Percentiles rank a stretch among this genome's conserved stretches.
Evolutionary conservation across 1,140 invertebrate genomes (phyloP).

Genomic region (Cardiocondyla obscurior): DNA sequence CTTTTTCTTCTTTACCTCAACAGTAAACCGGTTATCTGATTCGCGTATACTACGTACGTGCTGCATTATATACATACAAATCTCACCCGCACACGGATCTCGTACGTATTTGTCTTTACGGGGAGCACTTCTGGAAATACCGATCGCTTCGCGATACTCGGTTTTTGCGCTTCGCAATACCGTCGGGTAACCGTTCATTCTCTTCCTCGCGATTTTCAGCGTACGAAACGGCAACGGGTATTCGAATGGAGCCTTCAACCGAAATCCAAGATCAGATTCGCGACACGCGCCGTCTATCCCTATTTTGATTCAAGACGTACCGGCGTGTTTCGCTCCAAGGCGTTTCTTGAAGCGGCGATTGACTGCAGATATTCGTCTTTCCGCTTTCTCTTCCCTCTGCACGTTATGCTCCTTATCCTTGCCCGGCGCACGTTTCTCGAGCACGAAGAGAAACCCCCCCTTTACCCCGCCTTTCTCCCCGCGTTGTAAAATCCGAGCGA

Average conservation of each 20-base stretch:
- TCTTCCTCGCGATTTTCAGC: slow-evolving; percentile 9
- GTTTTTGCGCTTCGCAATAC: slow-evolving; percentile 29
- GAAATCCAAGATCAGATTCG: slow-evolving; percentile 52
- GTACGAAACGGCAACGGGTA: slow-evolving; percentile 21
- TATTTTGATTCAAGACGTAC: slow-evolving; percentile 53
- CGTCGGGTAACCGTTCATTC: slow-evolving; percentile 27
- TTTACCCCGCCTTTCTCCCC: too few relatives aligned
- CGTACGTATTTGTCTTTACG: not conserved
- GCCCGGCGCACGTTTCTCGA: slow-evolving; percentile 16
- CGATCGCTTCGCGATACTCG: slow-evolving; percentile 28
- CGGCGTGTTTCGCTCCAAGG: slow-evolving; percentile 38
- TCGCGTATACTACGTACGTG: not conserved
- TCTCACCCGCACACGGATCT: not conserved
- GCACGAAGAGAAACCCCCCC: not conserved
- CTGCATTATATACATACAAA: not conserved
- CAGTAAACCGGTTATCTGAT: slow-evolving; percentile 1
- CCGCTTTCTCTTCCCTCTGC: slow-evolving; percentile 29
- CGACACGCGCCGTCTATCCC: slow-evolving; percentile 44
- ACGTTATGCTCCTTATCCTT: slow-evolving; percentile 53
- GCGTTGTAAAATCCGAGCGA: slow-evolving; percentile 39
- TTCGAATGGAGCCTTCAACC: slow-evolving; percentile 40
- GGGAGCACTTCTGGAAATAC: not conserved
- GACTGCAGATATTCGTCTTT: slow-evolving; percentile 50
- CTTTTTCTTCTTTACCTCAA: not conserved
- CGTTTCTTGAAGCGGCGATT: slow-evolving; percentile 52